A percentile compares a stretch with the other conserved stretches of the same genome.
Evolutionary conservation across 2,888 invertebrate genomes (phyloP).

Genomic region (Pseudococcus longispinus): DNA sequence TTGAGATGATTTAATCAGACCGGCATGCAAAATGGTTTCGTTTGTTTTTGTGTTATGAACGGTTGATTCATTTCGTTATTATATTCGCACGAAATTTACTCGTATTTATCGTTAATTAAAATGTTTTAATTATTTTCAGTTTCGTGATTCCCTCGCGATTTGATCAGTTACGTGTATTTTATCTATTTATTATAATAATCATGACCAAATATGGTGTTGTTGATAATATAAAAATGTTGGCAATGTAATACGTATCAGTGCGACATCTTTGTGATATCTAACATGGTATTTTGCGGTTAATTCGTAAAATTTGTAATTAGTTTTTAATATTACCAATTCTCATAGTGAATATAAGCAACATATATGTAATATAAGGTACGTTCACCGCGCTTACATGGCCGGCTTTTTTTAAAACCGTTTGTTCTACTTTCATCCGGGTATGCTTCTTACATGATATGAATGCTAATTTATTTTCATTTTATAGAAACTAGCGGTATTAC

Average conservation of each 20-base stretch:
- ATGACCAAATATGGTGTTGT: constrained; percentile 56
- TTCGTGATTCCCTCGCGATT: neutral
- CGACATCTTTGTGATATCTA: constrained; percentile 52
- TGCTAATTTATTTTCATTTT: neutral
- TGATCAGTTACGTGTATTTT: constrained; percentile 4
- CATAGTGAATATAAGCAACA: neutral
- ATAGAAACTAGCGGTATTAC: constrained; percentile 18
- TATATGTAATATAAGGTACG: constrained; percentile 48
- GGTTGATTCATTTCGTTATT: constrained; percentile 8
- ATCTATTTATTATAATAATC: constrained; percentile 46
- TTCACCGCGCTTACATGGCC: neutral
- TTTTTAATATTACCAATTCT: constrained; percentile 13
- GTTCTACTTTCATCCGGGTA: constrained; percentile 33
- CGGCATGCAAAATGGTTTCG: constrained; percentile 56
- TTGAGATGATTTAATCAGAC: constrained; percentile 53
- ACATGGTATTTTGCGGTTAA: constrained; percentile 52
- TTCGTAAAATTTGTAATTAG: constrained; percentile 13
- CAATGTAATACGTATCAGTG: constrained; percentile 55
- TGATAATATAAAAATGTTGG: constrained; percentile 55
- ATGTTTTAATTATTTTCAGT: neutral
- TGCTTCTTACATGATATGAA: constrained; percentile 5
- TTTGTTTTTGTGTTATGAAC: constrained; percentile 50
- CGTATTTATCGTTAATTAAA: constrained; percentile 4
- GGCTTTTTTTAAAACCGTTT: neutral
- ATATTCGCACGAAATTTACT: neutral